Evolutionary conservation across 1,140 invertebrate species (phyloP), one percentile per base, ranked within the genome.

Genomic region (Zaprionus kolodkinae): DNA sequence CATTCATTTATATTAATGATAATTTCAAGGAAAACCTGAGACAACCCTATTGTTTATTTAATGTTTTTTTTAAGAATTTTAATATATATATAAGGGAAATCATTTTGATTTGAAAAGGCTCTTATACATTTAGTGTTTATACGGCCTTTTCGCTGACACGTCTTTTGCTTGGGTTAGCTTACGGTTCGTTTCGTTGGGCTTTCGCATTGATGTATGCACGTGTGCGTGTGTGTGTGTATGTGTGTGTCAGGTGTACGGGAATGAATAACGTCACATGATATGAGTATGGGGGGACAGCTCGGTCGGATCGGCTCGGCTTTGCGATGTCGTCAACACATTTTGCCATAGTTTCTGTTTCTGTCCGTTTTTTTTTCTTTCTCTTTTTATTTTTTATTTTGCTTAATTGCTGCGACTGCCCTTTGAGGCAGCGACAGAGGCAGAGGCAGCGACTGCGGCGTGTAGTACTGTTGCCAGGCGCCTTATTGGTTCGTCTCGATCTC

Each of bases 181-280:
- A 63, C 45, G 48, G 36, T 61, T 54, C 13, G 36, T 33, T 25
- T 59, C n/a, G 33, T n/a, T 60, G 40, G 30, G 40, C 40, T 45
- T 45, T 45, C n/a, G 48, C 25, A 10, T 11, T 7, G 15, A 11
- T 50, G 17, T 50, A 3, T 50, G 45, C 45, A 33, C n/a, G n/a
- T n/a, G n/a, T n/a, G n/a, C 48, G 38, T 50, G 15, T 38, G 33
- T 43, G 27, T n/a, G 5, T 30, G 33, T 62, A 33, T 43, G 38
- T 74, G 59, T 48, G 50, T 57, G 52, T 74, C 59, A 74, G 66
- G 66, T 74, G 72, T 63, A 63, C 52, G n/a, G 13, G 6, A 36
- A 55, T 33, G n/a, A 62, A 64, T 45, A 62, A 56, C 59, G 68
- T 75, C 67, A 75, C 72, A 75, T 75, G 72, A 75, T 70, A 69